Percentiles rank a stretch among this genome's conserved stretches.
These are phyloP conservation scores for Drosophila setifemur DNA, from an alignment of 1,140 invertebrate species.

Conservation along the genomic window DNA sequence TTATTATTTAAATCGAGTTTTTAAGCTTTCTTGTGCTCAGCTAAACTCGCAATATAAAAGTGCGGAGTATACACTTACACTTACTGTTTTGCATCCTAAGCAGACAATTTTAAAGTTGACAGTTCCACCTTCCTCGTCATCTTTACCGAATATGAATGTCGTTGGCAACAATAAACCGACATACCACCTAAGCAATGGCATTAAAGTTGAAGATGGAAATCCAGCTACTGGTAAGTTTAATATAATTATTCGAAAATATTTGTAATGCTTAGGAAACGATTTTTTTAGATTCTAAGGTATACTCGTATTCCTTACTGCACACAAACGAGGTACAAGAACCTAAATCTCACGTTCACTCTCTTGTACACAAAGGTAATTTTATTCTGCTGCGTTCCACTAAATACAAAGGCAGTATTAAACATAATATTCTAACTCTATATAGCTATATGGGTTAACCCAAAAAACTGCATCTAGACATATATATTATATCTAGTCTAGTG, in stretches of 20 bases:
- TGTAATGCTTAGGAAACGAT: too few relatives aligned
- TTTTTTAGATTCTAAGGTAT: slow-evolving; percentile 63
- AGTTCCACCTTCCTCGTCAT: slow-evolving; percentile 17
- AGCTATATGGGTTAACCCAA: too few relatives aligned
- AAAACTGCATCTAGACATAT: too few relatives aligned
- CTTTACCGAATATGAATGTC: not conserved
- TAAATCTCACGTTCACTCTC: slow-evolving; percentile 64
- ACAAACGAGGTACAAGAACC: slow-evolving; percentile 77
- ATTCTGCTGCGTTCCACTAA: too few relatives aligned
- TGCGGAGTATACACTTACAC: slow-evolving; percentile 92
- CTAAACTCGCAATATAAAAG: slow-evolving; percentile 95
- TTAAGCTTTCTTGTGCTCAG: slow-evolving; percentile 96
- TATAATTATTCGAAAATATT: not conserved
- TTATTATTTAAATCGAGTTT: slow-evolving; percentile 96
- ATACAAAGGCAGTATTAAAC: too few relatives aligned
- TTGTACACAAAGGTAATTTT: slow-evolving; percentile 70
- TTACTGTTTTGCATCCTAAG: slow-evolving; percentile 91
- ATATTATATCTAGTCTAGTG: too few relatives aligned
- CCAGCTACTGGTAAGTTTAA: slow-evolving; percentile 30
- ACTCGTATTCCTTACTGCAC: slow-evolving; percentile 75
- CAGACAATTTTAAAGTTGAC: slow-evolving; percentile 78
- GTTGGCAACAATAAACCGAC: slow-evolving; percentile 5
- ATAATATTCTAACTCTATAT: too few relatives aligned
- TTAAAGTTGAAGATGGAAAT: slow-evolving; percentile 8
- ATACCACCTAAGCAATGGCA: slow-evolving; percentile 13